Evolutionary conservation across 2,888 invertebrate genomes (phyloP).

Genomic region (Idaea aversata): DNA sequence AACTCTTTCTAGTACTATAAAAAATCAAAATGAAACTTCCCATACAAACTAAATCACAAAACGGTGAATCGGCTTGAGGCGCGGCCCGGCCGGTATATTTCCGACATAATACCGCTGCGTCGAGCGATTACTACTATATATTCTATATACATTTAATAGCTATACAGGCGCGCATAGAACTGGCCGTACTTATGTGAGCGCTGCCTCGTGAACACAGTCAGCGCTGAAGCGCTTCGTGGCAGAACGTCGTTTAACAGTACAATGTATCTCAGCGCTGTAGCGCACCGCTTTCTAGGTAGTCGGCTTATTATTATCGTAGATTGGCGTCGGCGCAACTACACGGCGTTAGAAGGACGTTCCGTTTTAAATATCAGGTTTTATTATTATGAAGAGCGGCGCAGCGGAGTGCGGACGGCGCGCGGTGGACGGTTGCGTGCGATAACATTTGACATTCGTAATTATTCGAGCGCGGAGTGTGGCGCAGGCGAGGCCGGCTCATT

Average conservation of each 20-base stretch:
- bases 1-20: conserved; percentile 64
- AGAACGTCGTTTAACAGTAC: conserved; percentile 44
- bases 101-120: conserved; percentile 82
- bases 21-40: conserved; percentile 73
- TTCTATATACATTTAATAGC: conserved; percentile 81
- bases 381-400: conserved; percentile 80
- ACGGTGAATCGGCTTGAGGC: conserved; percentile 73
- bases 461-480: conserved; percentile 67
- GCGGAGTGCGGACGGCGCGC: conserved; percentile 76
- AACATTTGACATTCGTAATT: conserved; percentile 81
- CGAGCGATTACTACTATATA: conserved; percentile 82
- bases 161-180: conserved; percentile 81
- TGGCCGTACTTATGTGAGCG: conserved; percentile 81
- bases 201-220: conserved; percentile 53
- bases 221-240: conserved; percentile 65
- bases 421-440: conserved; percentile 79
- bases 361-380: conserved; percentile 82
- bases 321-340: conserved; percentile 82
- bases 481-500: conserved; percentile 59
- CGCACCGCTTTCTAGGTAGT: conserved; percentile 59
- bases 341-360: conserved; percentile 81
- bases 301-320: conserved; percentile 81
- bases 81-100: conserved; percentile 78
- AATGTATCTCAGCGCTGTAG: conserved; percentile 57
- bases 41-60: conserved; percentile 79